Evolutionary conservation across 2,113 vertebrate genomes (phyloP), one percentile per base, ranked within the genome.

Genomic region (Holacanthus passer): DNA sequence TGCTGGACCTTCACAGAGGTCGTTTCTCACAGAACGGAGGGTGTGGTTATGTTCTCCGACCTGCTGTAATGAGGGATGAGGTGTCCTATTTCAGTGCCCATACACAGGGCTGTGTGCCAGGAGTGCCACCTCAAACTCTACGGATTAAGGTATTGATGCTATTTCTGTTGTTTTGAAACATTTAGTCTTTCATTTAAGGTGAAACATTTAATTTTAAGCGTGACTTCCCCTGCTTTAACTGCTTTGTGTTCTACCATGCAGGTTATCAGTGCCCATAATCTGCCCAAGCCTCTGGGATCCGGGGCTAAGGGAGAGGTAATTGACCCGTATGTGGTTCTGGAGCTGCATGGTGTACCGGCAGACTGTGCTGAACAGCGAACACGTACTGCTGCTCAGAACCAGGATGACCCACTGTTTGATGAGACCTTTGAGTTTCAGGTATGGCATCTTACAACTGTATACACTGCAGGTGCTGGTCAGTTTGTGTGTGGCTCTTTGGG

Each of bases 41-140:
- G 0, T 99, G 97, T 0, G 98, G 98, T n/a, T 99, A 96, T 0
- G 97, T 99, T 27, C 96, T 99, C 10, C 95, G 97, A 14, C 98
- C 98, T 0, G 96, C 97, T 0, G 94, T 99, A 27, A 99, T 99
- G 98, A 95, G 97, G 31, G 98, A 99, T 0, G 96, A 97, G 72
- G 96, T 99, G 72, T 99, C 98, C 14, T 99, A 99, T 84, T 99
- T 99, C 92, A 99, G 97, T 0, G 98, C 97, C 32, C 97, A 99
- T 83, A 99, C 97, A 0, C 98, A 99, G 91, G 98, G 97, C 70
- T 96, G 97, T 0, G 95, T 99, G 20, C 98, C 98, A 0, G 98
- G 98, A 1, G 97, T 97, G 17, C 98, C 97, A 6, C 96, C 98
- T 0, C 96, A 99, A 35, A 96, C 96, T 22, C 96, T 99, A 0